Evolutionary conservation across 1,140 invertebrate species (phyloP).

Genomic region (Cydia splendana): DNA sequence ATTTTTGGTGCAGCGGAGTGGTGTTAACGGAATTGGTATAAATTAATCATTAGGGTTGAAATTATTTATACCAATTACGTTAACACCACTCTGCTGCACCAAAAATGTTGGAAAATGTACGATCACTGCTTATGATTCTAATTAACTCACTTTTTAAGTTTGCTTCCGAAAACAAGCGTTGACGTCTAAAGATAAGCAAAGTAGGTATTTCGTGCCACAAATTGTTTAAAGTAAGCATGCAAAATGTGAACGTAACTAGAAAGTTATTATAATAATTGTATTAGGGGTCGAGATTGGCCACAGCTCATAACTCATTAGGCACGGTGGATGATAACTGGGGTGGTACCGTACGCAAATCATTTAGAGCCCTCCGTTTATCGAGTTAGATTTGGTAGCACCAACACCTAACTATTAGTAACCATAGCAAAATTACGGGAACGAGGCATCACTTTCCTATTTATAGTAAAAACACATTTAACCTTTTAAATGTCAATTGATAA

Average conservation of each 20-base stretch:
- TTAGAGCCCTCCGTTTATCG: not conserved
- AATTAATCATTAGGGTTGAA: too few species aligned
- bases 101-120: too few species aligned
- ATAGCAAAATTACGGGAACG: not conserved
- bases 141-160: too few species aligned
- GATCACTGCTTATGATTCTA: too few species aligned
- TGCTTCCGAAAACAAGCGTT: too few species aligned
- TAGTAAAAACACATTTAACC: too few species aligned
- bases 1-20: too few species aligned
- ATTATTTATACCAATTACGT: too few species aligned
- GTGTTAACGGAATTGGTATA: too few species aligned
- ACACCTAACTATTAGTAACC: not conserved
- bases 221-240: too few species aligned
- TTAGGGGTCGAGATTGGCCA: constrained; percentile 43
- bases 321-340: constrained; percentile 36
- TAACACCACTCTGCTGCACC: too few species aligned
- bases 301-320: constrained; percentile 45
- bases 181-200: not conserved
- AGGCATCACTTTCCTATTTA: not conserved
- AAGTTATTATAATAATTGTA: constrained; percentile 29
- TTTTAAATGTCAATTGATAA: too few species aligned
- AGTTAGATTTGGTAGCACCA: not conserved
- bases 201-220: not conserved
- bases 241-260: constrained; percentile 13
- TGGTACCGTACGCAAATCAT: constrained; percentile 32